phyloP scores from a whole-genome alignment of 2,888 invertebrate genomes.

The Leptopilina myrica region DNA sequence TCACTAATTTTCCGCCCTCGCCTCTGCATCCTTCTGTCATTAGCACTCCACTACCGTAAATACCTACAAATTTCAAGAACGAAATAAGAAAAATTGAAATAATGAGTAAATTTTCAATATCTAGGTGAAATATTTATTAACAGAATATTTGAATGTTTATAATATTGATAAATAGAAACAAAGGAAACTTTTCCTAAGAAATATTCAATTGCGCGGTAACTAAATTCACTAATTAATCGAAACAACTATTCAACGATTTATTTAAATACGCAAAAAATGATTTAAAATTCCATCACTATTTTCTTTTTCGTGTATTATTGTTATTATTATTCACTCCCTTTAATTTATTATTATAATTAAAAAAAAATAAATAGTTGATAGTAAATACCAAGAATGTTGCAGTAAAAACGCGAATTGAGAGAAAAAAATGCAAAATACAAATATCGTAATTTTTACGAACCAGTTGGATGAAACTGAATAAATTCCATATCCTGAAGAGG shows the following conservation, averaged over 20 bases:
- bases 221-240: no score
- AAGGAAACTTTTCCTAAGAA: no score
- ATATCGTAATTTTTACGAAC: conserved; percentile 71
- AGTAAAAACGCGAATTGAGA: background rate
- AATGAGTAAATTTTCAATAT: background rate
- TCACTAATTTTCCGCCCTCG: conserved; percentile 97
- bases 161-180: no score
- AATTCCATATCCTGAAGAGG: conserved; percentile 98
- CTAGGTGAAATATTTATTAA: no score
- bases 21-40: conserved; percentile 98
- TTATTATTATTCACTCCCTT: no score
- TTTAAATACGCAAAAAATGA: background rate
- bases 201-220: no score
- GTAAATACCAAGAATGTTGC: no score
- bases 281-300: background rate
- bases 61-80: conserved; percentile 79
- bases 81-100: background rate
- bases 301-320: background rate
- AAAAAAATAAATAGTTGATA: no score
- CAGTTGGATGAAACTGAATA: conserved; percentile 99
- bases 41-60: conserved; percentile 98
- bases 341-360: no score
- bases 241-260: no score
- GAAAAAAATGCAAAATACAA: background rate
- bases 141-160: no score